phyloP scores from a whole-genome alignment of 2,888 invertebrate species.

The Epirrita christyi region DNA sequence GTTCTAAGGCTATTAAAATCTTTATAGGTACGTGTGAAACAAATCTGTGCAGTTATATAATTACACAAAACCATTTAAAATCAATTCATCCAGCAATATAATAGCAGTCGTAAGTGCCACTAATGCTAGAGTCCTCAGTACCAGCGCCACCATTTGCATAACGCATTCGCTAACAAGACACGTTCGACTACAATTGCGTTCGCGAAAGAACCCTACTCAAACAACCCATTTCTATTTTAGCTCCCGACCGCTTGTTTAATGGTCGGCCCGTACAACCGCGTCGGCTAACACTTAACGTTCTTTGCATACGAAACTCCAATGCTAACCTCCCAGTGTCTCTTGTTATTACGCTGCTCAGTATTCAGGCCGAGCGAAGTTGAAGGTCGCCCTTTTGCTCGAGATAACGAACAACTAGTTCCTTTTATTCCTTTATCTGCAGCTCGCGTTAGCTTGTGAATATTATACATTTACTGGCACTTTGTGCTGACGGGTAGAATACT shows the following conservation, averaged over 20 bases:
- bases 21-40: constrained; percentile 14
- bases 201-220: constrained; percentile 84
- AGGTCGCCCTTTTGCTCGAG: constrained; percentile 74
- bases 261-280: constrained; percentile 82
- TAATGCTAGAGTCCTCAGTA: constrained; percentile 47
- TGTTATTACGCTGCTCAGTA: constrained; percentile 78
- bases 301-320: constrained; percentile 82
- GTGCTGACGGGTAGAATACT: constrained; percentile 33
- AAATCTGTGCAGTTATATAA: constrained; percentile 9
- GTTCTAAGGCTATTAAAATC: constrained; percentile 7
- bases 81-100: constrained; percentile 35
- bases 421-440: constrained; percentile 53
- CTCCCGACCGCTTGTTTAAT: constrained; percentile 82
- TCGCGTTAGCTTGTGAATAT: constrained; percentile 40
- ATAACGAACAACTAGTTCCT: constrained; percentile 71
- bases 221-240: constrained; percentile 83
- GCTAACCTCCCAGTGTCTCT: constrained; percentile 74
- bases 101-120: constrained; percentile 35
- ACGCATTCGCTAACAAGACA: constrained; percentile 83
- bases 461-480: constrained; percentile 35
- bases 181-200: constrained; percentile 82
- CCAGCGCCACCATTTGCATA: constrained; percentile 67
- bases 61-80: constrained; percentile 23
- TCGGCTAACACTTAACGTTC: constrained; percentile 83
- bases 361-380: constrained; percentile 73